These are phyloP conservation scores for Sander vitreus DNA, from an alignment of 2,113 vertebrate species.

Conservation along the genomic window DNA sequence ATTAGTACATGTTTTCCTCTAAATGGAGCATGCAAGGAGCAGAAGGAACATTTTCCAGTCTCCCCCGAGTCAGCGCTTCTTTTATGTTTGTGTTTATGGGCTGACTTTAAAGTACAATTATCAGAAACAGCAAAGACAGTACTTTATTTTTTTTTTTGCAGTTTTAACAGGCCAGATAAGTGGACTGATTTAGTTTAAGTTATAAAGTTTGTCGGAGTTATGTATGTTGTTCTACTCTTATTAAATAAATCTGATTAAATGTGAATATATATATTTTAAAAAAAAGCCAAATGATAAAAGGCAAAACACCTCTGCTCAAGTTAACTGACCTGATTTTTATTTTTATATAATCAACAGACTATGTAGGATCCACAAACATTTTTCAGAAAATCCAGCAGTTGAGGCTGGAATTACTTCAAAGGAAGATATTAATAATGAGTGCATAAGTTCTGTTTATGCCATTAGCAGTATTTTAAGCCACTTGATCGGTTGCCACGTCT, in stretches of 20 bases:
- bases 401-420: background rate
- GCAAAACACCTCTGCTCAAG: background rate
- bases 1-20: too few relatives aligned
- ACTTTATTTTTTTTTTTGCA: background rate
- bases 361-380: background rate
- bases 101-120: conserved; percentile 22
- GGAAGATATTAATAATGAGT: background rate
- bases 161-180: background rate
- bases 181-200: background rate
- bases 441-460: conserved; percentile 1
- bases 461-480: background rate
- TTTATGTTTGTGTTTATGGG: conserved; percentile 23
- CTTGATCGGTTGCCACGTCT: background rate
- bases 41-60: background rate
- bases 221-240: background rate
- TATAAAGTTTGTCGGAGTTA: background rate
- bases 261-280: background rate
- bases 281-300: background rate
- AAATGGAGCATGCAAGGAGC: background rate
- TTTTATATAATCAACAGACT: background rate
- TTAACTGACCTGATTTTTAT: background rate
- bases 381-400: background rate
- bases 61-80: conserved; percentile 7
- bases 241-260: too few relatives aligned
- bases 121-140: background rate